phyloP scores from a whole-genome alignment of 2,113 vertebrate species.

The Agapornis roseicollis region DNA sequence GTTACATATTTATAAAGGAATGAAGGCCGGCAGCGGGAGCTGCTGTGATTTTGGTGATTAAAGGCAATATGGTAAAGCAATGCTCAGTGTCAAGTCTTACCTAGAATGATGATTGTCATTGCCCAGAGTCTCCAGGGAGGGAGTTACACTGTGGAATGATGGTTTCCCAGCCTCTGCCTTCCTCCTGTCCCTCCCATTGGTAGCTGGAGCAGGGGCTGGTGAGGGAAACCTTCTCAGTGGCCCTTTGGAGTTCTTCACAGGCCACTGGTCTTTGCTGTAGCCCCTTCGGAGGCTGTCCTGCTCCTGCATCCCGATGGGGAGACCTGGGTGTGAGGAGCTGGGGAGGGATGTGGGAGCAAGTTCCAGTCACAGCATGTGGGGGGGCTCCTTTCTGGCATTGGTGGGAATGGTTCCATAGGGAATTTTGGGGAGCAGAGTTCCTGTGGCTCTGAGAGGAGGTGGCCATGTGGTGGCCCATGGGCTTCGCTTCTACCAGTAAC shows the following conservation, averaged over 20 bases:
- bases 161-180: background rate
- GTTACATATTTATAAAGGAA: conserved; percentile 18
- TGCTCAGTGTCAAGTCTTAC: background rate
- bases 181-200: background rate
- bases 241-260: background rate
- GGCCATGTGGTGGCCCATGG: rapidly evolving
- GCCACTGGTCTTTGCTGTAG: background rate
- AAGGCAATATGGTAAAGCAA: background rate
- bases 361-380: rapidly evolving
- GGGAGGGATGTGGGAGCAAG: background rate
- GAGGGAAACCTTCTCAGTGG: background rate
- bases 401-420: background rate
- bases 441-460: background rate
- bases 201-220: background rate
- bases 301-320: rapidly evolving
- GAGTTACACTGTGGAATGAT: background rate
- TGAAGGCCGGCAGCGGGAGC: background rate
- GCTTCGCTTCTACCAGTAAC: rapidly evolving
- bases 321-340: background rate
- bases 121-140: rapidly evolving
- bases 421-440: background rate
- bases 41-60: background rate
- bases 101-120: background rate
- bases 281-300: rapidly evolving
- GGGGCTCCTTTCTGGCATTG: rapidly evolving